These are phyloP conservation scores for Muscicapa comitata DNA, from an alignment of 2,797 vertebrate genomes.

Conservation along the genomic window DNA sequence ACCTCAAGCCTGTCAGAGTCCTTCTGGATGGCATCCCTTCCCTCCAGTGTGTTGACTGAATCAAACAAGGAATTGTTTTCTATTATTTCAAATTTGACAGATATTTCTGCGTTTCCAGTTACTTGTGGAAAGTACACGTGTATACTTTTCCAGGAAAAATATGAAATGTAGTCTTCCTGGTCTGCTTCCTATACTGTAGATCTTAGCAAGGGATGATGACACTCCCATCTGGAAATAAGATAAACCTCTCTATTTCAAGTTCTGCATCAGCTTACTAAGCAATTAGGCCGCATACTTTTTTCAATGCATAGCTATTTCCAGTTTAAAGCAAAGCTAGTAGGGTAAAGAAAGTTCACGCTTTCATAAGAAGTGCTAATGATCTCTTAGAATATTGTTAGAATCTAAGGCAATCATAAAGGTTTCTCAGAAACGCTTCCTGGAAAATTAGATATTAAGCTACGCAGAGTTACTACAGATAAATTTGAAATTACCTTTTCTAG, in stretches of 20 bases:
- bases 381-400: neutral
- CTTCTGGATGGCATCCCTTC: neutral
- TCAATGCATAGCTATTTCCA: neutral
- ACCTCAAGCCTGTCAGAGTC: neutral
- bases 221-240: neutral
- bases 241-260: neutral
- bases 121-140: neutral
- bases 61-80: neutral
- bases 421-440: neutral
- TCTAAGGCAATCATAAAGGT: neutral
- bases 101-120: neutral
- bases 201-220: neutral
- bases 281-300: neutral
- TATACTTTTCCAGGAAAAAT: neutral
- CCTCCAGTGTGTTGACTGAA: neutral
- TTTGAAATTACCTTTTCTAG: neutral
- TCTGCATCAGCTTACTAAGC: neutral
- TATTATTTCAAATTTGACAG: neutral
- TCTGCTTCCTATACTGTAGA: neutral
- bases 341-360: neutral
- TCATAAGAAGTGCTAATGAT: neutral
- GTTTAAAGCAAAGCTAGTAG: neutral
- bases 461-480: neutral
- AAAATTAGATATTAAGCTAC: neutral
- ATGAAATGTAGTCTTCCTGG: neutral